A percentile compares a stretch with the other conserved stretches of the same genome.
These are phyloP conservation scores for Aleiodes sp. DNA, from an alignment of 1,140 invertebrate genomes.

Conservation along the genomic window DNA sequence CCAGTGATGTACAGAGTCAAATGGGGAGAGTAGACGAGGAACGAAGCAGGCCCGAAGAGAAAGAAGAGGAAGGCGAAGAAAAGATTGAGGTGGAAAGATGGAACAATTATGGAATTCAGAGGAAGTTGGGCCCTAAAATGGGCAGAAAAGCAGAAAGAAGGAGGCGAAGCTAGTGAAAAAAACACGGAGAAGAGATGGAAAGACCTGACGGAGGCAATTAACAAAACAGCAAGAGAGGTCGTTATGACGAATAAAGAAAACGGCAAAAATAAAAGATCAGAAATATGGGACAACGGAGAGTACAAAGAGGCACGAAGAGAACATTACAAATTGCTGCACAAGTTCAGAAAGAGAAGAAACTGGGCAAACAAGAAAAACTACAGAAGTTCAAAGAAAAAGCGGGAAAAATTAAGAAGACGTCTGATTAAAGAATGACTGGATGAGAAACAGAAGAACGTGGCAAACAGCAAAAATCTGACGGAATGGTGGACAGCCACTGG, in stretches of 20 bases:
- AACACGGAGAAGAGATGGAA: background rate
- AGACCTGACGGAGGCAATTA: background rate
- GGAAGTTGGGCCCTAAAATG: background rate
- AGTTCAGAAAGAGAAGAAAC: constrained; percentile 20
- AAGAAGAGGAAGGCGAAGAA: background rate
- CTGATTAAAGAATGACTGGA: background rate
- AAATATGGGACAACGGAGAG: constrained; percentile 19
- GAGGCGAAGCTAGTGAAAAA: constrained; percentile 6
- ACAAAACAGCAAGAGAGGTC: constrained; percentile 16
- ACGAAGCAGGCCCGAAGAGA: background rate
- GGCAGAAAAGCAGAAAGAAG: background rate
- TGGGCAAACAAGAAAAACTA: background rate
- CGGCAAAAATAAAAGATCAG: background rate
- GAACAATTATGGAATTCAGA: background rate
- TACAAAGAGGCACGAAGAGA: background rate
- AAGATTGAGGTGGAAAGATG: background rate
- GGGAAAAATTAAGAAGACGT: constrained; percentile 1
- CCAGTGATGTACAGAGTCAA: background rate
- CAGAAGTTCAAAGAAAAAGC: constrained; percentile 2
- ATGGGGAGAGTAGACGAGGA: too few species aligned
- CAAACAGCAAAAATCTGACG: background rate
- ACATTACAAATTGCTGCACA: constrained; percentile 24
- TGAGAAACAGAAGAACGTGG: constrained; percentile 1
- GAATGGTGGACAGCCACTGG: constrained; percentile 15
- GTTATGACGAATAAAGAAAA: constrained; percentile 23